A percentile compares a stretch with the other conserved stretches of the same genome.
Evolutionary conservation across 2,888 invertebrate genomes (phyloP).

Genomic region (Zonitis immaculata): DNA sequence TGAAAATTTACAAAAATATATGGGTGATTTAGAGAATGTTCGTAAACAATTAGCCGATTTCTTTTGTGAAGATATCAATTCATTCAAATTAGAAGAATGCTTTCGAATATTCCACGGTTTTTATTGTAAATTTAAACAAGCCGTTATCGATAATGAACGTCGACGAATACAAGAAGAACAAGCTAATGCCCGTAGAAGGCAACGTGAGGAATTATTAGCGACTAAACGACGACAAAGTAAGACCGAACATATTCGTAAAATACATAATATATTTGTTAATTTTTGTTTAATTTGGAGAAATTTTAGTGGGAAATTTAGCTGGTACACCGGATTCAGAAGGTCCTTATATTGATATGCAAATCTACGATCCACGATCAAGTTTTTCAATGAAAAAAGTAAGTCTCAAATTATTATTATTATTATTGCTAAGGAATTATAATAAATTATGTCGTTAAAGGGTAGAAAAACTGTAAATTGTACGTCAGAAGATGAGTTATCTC

Average conservation of each 20-base stretch:
- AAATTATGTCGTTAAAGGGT: slow-evolving; percentile 25
- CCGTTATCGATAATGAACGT: slow-evolving; percentile 79
- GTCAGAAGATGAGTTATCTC: slow-evolving; percentile 60
- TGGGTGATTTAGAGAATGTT: slow-evolving; percentile 77
- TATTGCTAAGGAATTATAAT: not conserved
- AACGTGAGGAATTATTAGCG: slow-evolving; percentile 68
- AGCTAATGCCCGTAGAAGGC: slow-evolving; percentile 69
- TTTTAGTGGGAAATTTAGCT: slow-evolving; percentile 59
- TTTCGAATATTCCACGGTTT: slow-evolving; percentile 86
- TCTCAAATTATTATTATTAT: not conserved
- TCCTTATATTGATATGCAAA: slow-evolving; percentile 70
- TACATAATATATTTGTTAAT: no score
- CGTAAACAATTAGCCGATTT: slow-evolving; percentile 80
- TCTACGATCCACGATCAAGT: slow-evolving; percentile 68
- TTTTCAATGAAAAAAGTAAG: slow-evolving; percentile 52
- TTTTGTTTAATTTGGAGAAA: no score
- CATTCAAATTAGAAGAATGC: slow-evolving; percentile 92
- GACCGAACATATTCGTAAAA: slow-evolving; percentile 17
- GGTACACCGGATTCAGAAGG: slow-evolving; percentile 70
- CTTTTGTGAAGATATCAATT: slow-evolving; percentile 87
- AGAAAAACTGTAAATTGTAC: slow-evolving; percentile 47
- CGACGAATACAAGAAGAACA: slow-evolving; percentile 81
- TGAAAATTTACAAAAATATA: slow-evolving; percentile 67
- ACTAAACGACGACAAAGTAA: slow-evolving; percentile 59
- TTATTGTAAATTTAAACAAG: slow-evolving; percentile 80